Percentiles rank a stretch among this genome's conserved stretches.
Evolutionary conservation across 2,797 vertebrate genomes (phyloP).

Genomic region (Centroberyx gerrardi): DNA sequence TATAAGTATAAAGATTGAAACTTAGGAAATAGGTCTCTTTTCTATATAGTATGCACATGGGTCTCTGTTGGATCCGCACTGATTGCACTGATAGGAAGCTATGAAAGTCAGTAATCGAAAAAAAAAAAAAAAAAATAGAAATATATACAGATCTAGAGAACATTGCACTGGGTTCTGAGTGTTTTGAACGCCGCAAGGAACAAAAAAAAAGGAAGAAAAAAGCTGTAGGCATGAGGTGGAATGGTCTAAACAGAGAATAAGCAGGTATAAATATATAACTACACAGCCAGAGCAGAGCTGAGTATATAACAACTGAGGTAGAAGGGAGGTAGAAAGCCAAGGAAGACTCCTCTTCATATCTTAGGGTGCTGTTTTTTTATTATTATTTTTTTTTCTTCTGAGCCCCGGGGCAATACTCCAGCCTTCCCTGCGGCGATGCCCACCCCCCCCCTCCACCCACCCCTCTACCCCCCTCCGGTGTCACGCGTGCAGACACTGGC

Average conservation of each 20-base stretch:
- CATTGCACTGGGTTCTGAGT: no score
- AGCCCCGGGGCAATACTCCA: conserved; percentile 71
- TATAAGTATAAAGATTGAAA: no score
- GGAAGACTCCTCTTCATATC: conserved; percentile 62
- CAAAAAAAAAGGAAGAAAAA: background rate
- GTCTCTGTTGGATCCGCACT: no score
- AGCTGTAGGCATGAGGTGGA: no score
- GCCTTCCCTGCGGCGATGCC: conserved; percentile 69
- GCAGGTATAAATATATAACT: no score
- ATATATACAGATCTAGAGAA: no score
- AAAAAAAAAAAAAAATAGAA: no score
- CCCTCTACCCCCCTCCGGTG: conserved; percentile 45
- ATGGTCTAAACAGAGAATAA: no score
- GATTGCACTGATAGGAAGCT: no score
- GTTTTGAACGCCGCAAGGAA: background rate
- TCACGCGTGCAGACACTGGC: conserved; percentile 66
- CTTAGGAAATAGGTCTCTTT: no score
- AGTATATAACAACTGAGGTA: background rate
- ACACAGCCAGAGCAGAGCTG: background rate
- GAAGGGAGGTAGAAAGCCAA: background rate
- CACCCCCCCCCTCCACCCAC: conserved; percentile 22
- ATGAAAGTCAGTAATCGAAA: no score
- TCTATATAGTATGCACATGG: no score
- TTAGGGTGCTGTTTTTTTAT: conserved; percentile 70
- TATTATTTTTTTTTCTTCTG: conserved; percentile 47